phyloP scores from a whole-genome alignment of 2,797 vertebrate species.

The Cyprinella venusta region DNA sequence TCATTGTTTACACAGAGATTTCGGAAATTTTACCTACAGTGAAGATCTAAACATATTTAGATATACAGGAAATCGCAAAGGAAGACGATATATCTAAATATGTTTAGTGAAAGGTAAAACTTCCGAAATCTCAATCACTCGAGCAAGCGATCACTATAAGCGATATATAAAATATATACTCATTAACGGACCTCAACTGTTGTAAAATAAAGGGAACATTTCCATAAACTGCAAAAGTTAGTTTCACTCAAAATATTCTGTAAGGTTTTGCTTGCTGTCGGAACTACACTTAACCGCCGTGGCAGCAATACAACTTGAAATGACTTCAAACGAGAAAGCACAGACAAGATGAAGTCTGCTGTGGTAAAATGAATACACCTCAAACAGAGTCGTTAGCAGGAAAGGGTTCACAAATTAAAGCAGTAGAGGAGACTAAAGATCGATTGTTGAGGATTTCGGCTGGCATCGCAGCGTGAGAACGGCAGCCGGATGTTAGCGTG shows the following conservation, averaged over 20 bases:
- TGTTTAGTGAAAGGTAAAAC: too few species aligned
- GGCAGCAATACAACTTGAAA: conserved; percentile 15
- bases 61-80: too few species aligned
- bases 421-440: conserved; percentile 46
- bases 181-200: neutral
- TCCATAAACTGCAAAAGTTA: neutral
- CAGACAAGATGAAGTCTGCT: conserved; percentile 11
- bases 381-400: conserved; percentile 28
- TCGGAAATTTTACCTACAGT: too few species aligned
- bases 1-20: too few species aligned
- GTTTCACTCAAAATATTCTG: neutral
- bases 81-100: too few species aligned
- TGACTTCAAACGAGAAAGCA: conserved; percentile 2
- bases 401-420: conserved; percentile 22
- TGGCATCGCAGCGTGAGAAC: conserved; percentile 64
- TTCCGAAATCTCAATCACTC: too few species aligned
- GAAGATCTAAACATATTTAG: too few species aligned
- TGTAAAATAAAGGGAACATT: neutral
- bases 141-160: too few species aligned
- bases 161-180: too few species aligned
- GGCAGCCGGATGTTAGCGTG: conserved; percentile 60
- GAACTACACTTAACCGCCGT: neutral
- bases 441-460: conserved; percentile 61
- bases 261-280: neutral
- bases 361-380: conserved; percentile 3